These are phyloP conservation scores for Lycaena phlaeas DNA, from an alignment of 2,888 invertebrate genomes.

Conservation along the genomic window DNA sequence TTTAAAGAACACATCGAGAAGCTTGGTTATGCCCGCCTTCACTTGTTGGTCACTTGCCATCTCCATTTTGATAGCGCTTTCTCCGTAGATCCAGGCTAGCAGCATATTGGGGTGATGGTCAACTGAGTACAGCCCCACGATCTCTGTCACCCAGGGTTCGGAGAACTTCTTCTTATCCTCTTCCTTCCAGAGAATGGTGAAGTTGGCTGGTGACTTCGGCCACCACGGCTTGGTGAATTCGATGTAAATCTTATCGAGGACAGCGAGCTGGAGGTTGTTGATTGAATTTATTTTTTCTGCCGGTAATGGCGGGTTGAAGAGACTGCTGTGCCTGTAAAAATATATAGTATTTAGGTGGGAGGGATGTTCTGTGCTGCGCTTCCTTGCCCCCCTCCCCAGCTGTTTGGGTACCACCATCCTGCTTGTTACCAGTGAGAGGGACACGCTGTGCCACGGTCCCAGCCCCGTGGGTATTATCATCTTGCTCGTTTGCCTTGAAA, in stretches of 20 bases:
- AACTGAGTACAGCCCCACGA: conserved; percentile 75
- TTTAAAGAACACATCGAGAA: conserved; percentile 68
- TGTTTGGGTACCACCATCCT: too few relatives aligned
- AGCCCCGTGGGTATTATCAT: too few relatives aligned
- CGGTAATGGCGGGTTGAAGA: conserved; percentile 76
- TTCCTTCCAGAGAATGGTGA: conserved; percentile 72
- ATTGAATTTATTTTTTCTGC: conserved; percentile 70
- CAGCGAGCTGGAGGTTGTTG: conserved; percentile 75
- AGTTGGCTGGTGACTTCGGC: conserved; percentile 56
- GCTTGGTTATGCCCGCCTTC: conserved; percentile 59
- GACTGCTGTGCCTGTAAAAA: conserved; percentile 40
- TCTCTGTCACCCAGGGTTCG: conserved; percentile 73
- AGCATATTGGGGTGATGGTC: conserved; percentile 74
- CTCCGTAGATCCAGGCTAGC: conserved; percentile 78
- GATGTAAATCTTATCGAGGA: conserved; percentile 80
- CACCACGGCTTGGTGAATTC: conserved; percentile 79
- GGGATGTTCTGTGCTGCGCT: too few relatives aligned
- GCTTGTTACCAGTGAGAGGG: too few relatives aligned
- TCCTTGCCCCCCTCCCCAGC: too few relatives aligned
- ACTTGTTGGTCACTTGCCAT: conserved; percentile 64
- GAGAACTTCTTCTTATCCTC: conserved; percentile 62
- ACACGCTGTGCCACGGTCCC: too few relatives aligned
- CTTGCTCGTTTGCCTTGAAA: too few relatives aligned
- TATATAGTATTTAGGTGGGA: too few relatives aligned
- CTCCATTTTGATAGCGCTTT: conserved; percentile 76